These are phyloP conservation scores for Parnassius glacialis DNA, from an alignment of 2,888 invertebrate genomes.

Conservation along the genomic window DNA sequence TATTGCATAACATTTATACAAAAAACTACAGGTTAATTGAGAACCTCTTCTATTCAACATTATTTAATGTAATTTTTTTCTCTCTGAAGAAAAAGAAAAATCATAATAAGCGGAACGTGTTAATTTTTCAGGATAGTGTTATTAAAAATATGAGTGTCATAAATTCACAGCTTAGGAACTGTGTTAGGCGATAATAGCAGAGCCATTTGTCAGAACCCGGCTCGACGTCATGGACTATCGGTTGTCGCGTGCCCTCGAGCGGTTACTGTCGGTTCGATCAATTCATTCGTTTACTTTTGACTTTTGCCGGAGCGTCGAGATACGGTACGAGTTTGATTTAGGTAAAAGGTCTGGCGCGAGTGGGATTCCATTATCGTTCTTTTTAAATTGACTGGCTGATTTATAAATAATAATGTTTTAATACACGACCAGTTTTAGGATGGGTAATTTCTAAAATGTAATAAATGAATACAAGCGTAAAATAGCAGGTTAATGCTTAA, in stretches of 20 bases:
- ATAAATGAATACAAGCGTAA: too few species aligned
- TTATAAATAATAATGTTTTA: background rate
- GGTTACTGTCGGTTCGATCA: constrained; percentile 33
- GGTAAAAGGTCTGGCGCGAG: constrained; percentile 28
- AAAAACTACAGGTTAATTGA: too few species aligned
- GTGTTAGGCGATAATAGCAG: background rate
- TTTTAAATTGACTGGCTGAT: constrained; percentile 17
- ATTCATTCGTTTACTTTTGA: constrained; percentile 40
- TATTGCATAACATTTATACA: too few species aligned
- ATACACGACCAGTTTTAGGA: too few species aligned
- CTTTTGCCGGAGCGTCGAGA: constrained; percentile 33
- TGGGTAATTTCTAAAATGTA: too few species aligned
- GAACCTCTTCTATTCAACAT: too few species aligned
- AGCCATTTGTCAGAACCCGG: constrained; percentile 11
- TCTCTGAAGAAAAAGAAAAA: too few species aligned
- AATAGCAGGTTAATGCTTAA: too few species aligned
- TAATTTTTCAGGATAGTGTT: too few species aligned
- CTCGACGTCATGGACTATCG: constrained; percentile 10
- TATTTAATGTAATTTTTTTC: too few species aligned
- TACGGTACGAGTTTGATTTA: constrained; percentile 34
- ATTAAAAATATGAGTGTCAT: too few species aligned
- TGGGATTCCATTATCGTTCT: constrained; percentile 28
- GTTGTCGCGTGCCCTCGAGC: constrained; percentile 35
- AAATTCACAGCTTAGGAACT: background rate
- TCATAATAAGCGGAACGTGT: too few species aligned